Evolutionary conservation across 2,888 invertebrate genomes (phyloP).

Genomic region (Melinopterus prodromus): DNA sequence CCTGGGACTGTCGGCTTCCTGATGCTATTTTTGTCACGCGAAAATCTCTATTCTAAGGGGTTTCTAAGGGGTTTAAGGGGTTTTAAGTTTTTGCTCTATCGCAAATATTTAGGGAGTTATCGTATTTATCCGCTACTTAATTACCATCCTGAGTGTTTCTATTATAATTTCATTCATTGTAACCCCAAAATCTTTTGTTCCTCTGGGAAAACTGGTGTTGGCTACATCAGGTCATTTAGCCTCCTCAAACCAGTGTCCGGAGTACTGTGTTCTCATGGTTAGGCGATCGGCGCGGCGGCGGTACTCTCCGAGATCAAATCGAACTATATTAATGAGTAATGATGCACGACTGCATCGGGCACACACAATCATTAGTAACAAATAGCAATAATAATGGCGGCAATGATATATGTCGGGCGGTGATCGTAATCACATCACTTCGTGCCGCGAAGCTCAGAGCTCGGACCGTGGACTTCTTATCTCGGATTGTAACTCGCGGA

Average conservation of each 20-base stretch:
- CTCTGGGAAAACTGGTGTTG: not conserved
- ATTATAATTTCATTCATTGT: too few species aligned
- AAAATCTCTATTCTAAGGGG: too few species aligned
- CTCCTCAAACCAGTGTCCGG: not conserved
- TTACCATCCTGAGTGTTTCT: too few species aligned
- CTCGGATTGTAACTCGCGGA: conserved; percentile 4
- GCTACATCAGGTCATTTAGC: not conserved
- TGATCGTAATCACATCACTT: conserved; percentile 58
- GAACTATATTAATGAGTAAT: conserved; percentile 63
- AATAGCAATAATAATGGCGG: conserved; percentile 62
- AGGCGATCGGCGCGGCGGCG: conserved; percentile 36
- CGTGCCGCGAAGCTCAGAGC: conserved; percentile 39
- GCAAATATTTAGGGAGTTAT: too few species aligned
- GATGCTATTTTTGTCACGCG: too few species aligned
- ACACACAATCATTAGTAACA: conserved; percentile 63
- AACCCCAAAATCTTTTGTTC: too few species aligned
- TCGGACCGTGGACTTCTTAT: conserved; percentile 12
- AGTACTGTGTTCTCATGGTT: conserved; percentile 52
- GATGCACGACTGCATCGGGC: conserved; percentile 62
- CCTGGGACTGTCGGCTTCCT: too few species aligned
- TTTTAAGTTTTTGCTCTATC: too few species aligned
- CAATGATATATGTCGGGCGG: conserved; percentile 61
- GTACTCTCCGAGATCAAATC: conserved; percentile 56
- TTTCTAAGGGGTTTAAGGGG: too few species aligned
- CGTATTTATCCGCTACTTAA: too few species aligned